phyloP scores from a whole-genome alignment of 2,113 vertebrate species.

The Lagenorhynchus albirostris region DNA sequence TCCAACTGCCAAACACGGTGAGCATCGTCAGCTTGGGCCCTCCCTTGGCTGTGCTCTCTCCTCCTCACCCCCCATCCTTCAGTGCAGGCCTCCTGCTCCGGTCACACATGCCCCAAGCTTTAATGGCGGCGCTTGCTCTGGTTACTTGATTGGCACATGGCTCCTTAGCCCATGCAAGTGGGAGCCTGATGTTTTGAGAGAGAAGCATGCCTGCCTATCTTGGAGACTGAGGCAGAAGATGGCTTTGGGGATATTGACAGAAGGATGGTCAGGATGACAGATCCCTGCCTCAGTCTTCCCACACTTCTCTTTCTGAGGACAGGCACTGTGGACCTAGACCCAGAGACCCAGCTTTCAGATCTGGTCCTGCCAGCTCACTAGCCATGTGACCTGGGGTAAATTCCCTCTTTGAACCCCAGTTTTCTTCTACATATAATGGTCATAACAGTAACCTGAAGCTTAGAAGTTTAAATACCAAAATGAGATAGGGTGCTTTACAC shows the following conservation, averaged over 20 bases:
- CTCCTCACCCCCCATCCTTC: background rate
- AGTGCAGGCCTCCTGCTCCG: background rate
- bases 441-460: background rate
- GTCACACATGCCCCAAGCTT: background rate
- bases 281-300: background rate
- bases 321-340: background rate
- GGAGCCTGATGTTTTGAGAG: background rate
- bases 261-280: background rate
- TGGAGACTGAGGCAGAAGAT: background rate
- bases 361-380: background rate
- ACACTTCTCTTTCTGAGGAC: background rate
- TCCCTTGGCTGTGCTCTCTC: background rate
- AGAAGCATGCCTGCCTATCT: background rate
- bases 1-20: background rate
- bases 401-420: background rate
- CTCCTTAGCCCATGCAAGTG: background rate
- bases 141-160: background rate
- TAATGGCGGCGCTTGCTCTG: background rate
- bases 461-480: background rate
- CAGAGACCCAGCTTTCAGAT: background rate
- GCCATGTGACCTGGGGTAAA: background rate
- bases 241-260: background rate
- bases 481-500: background rate
- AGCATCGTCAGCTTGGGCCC: background rate
- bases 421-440: background rate